Conservation (phyloP, 1,140 invertebrate genomes). For the Vanessa atalanta region DNA sequence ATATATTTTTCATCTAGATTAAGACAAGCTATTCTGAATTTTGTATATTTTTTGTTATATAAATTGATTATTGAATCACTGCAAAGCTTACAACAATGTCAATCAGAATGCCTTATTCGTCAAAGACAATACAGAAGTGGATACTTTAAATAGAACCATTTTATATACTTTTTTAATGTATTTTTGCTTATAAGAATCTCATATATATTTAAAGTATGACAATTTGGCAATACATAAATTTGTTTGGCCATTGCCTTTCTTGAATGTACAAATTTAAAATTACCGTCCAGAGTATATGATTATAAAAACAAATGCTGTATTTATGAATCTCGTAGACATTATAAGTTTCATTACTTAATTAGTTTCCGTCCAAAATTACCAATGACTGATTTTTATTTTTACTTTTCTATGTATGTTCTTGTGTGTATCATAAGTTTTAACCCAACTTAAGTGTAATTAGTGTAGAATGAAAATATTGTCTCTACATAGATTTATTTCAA, state of each 20-base stretch:
- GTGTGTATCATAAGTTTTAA: conserved; percentile 67
- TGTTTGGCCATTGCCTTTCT: conserved; percentile 8
- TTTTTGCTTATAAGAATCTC: conserved; percentile 10
- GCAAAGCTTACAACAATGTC: conserved; percentile 38
- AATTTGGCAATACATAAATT: conserved; percentile 21
- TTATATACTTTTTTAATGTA: conserved; percentile 33
- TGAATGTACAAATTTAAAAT: conserved; percentile 48
- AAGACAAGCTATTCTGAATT: conserved; percentile 28
- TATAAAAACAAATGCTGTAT: conserved; percentile 34
- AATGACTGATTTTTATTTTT: conserved; percentile 71
- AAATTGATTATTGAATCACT: conserved; percentile 35
- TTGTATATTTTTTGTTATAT: conserved; percentile 30
- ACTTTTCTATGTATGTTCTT: conserved; percentile 58
- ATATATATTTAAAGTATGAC: conserved; percentile 20
- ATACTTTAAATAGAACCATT: conserved; percentile 20
- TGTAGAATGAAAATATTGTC: conserved; percentile 54
- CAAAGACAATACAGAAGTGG: conserved; percentile 38
- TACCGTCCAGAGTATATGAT: conserved; percentile 52
- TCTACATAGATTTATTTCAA: conserved; percentile 69
- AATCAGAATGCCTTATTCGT: conserved; percentile 58
- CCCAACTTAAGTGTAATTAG: conserved; percentile 48
- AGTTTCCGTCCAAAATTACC: conserved; percentile 78
- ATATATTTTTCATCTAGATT: conserved; percentile 35
- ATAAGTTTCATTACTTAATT: conserved; percentile 71
- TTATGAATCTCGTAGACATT: conserved; percentile 59